A percentile compares a stretch with the other conserved stretches of the same genome.
phyloP scores from a whole-genome alignment of 2,113 vertebrate species.

The Scatophagus argus region DNA sequence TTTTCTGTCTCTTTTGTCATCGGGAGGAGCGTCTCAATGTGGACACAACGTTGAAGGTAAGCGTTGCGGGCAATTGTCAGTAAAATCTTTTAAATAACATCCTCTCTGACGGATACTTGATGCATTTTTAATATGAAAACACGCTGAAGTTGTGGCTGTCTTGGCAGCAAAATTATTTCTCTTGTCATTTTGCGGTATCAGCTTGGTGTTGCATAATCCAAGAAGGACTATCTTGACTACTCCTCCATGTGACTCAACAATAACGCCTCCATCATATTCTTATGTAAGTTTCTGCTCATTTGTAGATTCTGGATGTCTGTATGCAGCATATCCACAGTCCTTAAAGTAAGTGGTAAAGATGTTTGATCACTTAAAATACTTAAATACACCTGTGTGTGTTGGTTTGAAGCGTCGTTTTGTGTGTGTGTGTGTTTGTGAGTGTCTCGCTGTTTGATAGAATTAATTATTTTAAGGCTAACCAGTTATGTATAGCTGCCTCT shows the following conservation, averaged over 20 bases:
- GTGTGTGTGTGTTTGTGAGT: too few species aligned
- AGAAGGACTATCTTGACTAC: conserved; percentile 66
- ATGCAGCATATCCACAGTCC: conserved; percentile 7
- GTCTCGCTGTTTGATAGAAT: not conserved
- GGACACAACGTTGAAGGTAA: conserved; percentile 57
- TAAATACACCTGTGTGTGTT: too few species aligned
- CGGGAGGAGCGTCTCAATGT: not conserved
- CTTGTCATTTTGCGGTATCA: conserved; percentile 47
- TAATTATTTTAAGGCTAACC: not conserved
- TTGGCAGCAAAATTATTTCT: not conserved
- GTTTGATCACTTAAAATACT: not conserved
- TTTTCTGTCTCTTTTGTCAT: not conserved
- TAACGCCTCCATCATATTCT: conserved; percentile 75
- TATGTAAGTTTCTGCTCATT: conserved; percentile 72
- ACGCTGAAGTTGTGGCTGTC: not conserved
- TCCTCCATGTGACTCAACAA: conserved; percentile 70
- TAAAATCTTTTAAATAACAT: too few species aligned
- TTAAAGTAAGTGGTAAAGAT: conserved; percentile 1
- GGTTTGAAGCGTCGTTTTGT: not conserved
- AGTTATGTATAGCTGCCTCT: not conserved
- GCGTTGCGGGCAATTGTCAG: not conserved
- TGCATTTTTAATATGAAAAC: not conserved
- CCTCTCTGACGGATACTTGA: not conserved
- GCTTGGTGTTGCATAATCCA: conserved; percentile 71
- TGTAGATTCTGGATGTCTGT: conserved; percentile 26